Base-by-base conservation (phyloP, 2,797 vertebrate species). In the Lepus oiostolus region DNA sequence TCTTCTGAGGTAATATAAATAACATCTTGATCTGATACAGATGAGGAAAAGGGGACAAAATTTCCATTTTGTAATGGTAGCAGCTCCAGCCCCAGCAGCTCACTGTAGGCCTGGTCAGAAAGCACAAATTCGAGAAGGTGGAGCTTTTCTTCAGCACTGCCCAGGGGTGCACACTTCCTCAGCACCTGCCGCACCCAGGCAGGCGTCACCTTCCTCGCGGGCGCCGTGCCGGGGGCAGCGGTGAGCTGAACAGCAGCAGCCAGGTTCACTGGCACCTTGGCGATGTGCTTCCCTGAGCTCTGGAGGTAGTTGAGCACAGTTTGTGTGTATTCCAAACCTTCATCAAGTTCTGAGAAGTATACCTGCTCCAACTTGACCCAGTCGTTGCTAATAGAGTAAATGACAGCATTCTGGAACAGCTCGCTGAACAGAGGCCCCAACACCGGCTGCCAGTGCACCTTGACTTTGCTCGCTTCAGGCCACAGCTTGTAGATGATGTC, bases 21-120 rank as follows among this genome's bases (percentile, higher is more conserved):
- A 7, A 98, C 96, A 97, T 99, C 99, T 95, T 99, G 99, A 91
- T 99, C 99, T 71, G 98, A 99, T 95, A 99, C 98, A 75, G 99
- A 99, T 0, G 99, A 99, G 81, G 99, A 99, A 98, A 99, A 99
- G 4, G 98, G 96, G 86, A 98, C 97, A 96, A 99, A 99, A 26
- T 96, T 98, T 79, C 99, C 99, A 92, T 99, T 99, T 96, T 99
- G 99, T 84, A 99, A 98, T 2, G 99, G 99, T 62, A 99, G 98
- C 90, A 99, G 98, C 96, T 99, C 99, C 88, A 99, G 98, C 76
- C 99, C 99, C 74, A 99, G 99, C 91, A 99, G 99, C 77, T 99
- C 99, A 87, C 98, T 98, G 98, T 99, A 99, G 97, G 98, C 99
- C 75, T 94, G 98, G 91, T 99, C 99, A 28, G 99, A 98, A 35